Evolutionary conservation across 2,888 invertebrate species (phyloP), one percentile per base, ranked within the genome.

Genomic region (Tupiocoris notatus): DNA sequence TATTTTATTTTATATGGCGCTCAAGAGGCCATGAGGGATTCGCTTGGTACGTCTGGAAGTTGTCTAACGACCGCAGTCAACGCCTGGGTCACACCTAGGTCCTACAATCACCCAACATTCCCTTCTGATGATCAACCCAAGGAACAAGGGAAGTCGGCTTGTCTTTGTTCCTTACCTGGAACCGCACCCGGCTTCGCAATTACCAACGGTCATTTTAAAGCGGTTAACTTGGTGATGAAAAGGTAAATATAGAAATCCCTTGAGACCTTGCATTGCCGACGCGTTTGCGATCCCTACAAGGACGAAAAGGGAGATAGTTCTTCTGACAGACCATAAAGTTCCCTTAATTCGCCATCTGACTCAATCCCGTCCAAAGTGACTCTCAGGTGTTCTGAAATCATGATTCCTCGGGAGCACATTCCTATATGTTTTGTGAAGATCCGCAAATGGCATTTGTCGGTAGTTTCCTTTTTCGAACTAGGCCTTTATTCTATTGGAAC

Each of bases 21-120:
- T n/a, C n/a, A n/a, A n/a, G n/a, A n/a, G n/a, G n/a, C n/a, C n/a
- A n/a, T n/a, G n/a, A n/a, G n/a, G n/a, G n/a, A n/a, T n/a, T n/a
- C n/a, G n/a, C n/a, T n/a, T n/a, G n/a, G n/a, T n/a, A n/a, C n/a
- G n/a, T n/a, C n/a, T 1, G 1, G 57, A n/a, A 1, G 57, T 1
- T 17, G 7, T 57, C 18, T 18, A 25, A 18, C 65, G 54, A 25
- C 65, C 54, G 39, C 25, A 24, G 16, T 39, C 65, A 39, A 24
- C 39, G 39, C 59, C 18, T 16, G 57, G 21, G 67, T 67, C 67
- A 57, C 57, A 18, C 67, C 67, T 67, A 67, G n/a, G n/a, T n/a
- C n/a, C n/a, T 39, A 17, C 24, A 70, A 70, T 70, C 59, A 59
- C 70, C 24, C 70, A 24, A 70, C 70, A 59, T 70, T 70, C 70